Percentiles rank a stretch among this genome's conserved stretches.
Evolutionary conservation across 1,140 invertebrate genomes (phyloP).

Genomic region (Cydia amplana): DNA sequence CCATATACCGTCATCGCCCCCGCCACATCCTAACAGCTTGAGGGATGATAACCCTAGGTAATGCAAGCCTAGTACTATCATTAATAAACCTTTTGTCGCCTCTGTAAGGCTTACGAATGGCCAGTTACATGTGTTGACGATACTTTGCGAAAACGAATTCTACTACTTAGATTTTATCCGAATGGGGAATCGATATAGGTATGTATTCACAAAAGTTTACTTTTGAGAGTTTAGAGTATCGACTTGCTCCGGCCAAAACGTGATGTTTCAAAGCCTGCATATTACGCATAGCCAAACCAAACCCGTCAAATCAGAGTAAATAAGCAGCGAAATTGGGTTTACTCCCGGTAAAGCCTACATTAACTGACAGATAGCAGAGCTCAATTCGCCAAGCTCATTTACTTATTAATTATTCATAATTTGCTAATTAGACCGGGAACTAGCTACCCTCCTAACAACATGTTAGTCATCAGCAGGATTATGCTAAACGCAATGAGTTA

Average conservation of each 20-base stretch:
- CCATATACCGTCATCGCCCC: conserved; percentile 48
- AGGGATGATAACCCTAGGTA: conserved; percentile 70
- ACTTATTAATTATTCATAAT: conserved; percentile 26
- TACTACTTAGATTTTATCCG: no score
- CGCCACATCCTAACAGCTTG: conserved; percentile 72
- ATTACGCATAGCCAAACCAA: background rate
- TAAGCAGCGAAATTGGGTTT: background rate
- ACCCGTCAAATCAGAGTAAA: background rate
- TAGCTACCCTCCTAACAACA: conserved; percentile 8
- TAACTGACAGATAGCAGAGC: background rate
- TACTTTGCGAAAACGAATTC: no score
- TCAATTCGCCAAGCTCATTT: conserved; percentile 26
- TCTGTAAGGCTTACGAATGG: no score
- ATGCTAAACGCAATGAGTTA: conserved; percentile 9
- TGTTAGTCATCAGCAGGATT: conserved; percentile 1
- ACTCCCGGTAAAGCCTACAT: background rate
- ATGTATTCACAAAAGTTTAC: background rate
- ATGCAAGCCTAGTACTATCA: background rate
- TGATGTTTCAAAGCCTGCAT: no score
- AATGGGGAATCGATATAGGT: no score
- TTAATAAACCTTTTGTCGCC: no score
- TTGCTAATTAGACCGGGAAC: conserved; percentile 5
- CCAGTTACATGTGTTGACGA: no score
- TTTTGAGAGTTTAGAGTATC: no score
- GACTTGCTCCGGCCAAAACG: no score